phyloP scores from a whole-genome alignment of 2,113 vertebrate species.

The Hepsetus odoe region DNA sequence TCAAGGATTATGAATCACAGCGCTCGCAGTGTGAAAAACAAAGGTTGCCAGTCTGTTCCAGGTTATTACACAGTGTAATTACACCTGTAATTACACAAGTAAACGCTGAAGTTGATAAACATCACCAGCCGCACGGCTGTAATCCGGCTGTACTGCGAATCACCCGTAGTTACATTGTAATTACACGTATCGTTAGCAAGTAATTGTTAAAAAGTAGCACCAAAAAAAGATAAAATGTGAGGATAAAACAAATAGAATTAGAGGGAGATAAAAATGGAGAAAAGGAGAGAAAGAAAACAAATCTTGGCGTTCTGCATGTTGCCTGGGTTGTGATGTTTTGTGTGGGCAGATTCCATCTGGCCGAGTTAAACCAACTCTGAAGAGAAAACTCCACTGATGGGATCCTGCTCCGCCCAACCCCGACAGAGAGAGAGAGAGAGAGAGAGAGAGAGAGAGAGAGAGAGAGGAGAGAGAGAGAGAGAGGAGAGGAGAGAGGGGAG shows the following conservation, averaged over 20 bases:
- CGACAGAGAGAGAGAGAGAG: constrained; percentile 28
- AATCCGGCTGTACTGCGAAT: too few species aligned
- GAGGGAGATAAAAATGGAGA: neutral
- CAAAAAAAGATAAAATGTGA: too few species aligned
- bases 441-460: neutral
- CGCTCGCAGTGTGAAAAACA: too few species aligned
- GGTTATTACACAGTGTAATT: too few species aligned
- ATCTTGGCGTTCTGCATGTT: constrained; percentile 18
- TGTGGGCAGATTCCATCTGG: constrained; percentile 41
- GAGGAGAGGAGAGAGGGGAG: neutral
- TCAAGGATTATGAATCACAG: too few species aligned
- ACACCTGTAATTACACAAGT: too few species aligned
- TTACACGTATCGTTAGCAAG: too few species aligned
- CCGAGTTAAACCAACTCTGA: constrained; percentile 37
- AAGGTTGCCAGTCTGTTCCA: too few species aligned
- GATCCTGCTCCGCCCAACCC: constrained; percentile 23
- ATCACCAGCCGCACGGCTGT: too few species aligned
- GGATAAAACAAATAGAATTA: neutral
- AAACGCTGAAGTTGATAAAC: too few species aligned
- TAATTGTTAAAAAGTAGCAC: too few species aligned
- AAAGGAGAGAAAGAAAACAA: neutral
- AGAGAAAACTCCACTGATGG: constrained; percentile 29
- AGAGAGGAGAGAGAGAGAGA: neutral
- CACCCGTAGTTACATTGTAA: too few species aligned
- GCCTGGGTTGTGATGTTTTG: constrained; percentile 13